Percentiles rank a stretch among this genome's conserved stretches.
These are phyloP conservation scores for Scytalopus superciliaris DNA, from an alignment of 2,113 vertebrate species.

Conservation along the genomic window DNA sequence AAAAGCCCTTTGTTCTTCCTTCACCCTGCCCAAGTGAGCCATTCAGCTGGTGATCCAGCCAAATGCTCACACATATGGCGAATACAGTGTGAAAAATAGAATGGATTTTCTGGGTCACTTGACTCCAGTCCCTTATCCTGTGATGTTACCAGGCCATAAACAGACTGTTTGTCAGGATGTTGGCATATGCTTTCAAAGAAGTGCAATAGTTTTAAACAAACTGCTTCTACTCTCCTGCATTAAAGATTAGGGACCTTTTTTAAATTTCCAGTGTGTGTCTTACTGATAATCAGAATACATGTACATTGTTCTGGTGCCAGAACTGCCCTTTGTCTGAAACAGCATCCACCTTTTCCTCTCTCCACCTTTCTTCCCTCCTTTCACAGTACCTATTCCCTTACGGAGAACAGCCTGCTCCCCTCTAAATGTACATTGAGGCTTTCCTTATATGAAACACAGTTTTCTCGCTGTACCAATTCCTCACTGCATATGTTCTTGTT, in stretches of 20 bases:
- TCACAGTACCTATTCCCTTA: not conserved
- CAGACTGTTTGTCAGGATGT: not conserved
- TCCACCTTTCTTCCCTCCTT: not conserved
- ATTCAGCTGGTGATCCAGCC: not conserved
- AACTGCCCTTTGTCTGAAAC: not conserved
- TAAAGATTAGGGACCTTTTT: not conserved
- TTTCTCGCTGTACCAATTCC: not conserved
- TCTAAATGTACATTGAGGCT: not conserved
- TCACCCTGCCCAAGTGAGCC: not conserved
- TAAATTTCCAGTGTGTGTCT: not conserved
- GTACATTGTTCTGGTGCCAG: not conserved
- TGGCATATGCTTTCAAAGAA: not conserved
- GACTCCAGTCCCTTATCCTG: not conserved
- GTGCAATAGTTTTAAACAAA: not conserved
- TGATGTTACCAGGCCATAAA: not conserved
- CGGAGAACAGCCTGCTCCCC: not conserved
- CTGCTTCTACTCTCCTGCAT: not conserved
- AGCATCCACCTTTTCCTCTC: not conserved
- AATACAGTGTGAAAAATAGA: not conserved
- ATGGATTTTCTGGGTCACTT: slow-evolving; percentile 12
- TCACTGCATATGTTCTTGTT: not conserved
- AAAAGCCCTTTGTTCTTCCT: not conserved
- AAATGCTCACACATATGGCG: not conserved
- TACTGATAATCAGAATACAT: not conserved
- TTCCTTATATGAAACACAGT: not conserved